phyloP scores from a whole-genome alignment of 2,888 invertebrate species.

The Phaedon cochleariae region DNA sequence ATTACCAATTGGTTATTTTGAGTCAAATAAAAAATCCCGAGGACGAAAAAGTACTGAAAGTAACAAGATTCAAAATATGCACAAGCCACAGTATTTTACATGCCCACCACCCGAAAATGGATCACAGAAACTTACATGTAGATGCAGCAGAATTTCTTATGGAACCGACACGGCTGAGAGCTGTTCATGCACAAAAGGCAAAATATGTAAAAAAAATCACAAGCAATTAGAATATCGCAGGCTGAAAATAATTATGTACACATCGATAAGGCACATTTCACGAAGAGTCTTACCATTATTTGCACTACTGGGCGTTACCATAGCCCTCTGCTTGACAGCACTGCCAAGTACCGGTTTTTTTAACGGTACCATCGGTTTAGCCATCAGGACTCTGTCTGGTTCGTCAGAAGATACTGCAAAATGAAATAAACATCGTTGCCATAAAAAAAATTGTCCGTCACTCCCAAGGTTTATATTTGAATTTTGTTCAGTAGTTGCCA shows the following conservation, averaged over 20 bases:
- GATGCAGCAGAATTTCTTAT: slow-evolving; percentile 47
- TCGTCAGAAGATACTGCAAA: slow-evolving; percentile 58
- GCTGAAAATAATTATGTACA: slow-evolving; percentile 38
- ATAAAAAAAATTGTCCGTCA: no score
- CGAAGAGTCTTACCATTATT: slow-evolving; percentile 47
- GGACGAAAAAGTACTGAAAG: no score
- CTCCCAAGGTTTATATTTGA: no score
- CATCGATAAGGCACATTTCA: slow-evolving; percentile 16
- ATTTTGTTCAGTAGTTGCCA: no score
- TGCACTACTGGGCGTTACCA: slow-evolving; percentile 51
- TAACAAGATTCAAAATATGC: background rate
- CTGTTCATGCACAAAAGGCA: slow-evolving; percentile 52
- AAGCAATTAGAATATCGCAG: slow-evolving; percentile 25
- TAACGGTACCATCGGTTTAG: slow-evolving; percentile 61
- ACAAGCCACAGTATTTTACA: background rate
- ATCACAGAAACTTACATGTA: slow-evolving; percentile 52
- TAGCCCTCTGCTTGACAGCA: slow-evolving; percentile 60
- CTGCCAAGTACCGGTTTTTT: slow-evolving; percentile 55
- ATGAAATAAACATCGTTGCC: no score
- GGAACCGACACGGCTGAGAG: slow-evolving; percentile 55
- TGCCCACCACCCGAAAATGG: slow-evolving; percentile 23
- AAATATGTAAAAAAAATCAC: slow-evolving; percentile 39
- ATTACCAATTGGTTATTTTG: no score
- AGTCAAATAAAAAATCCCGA: no score
- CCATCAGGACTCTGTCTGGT: slow-evolving; percentile 60